Base-by-base conservation (phyloP, 2,888 invertebrate species). In the Diplazon laetatorius region DNA sequence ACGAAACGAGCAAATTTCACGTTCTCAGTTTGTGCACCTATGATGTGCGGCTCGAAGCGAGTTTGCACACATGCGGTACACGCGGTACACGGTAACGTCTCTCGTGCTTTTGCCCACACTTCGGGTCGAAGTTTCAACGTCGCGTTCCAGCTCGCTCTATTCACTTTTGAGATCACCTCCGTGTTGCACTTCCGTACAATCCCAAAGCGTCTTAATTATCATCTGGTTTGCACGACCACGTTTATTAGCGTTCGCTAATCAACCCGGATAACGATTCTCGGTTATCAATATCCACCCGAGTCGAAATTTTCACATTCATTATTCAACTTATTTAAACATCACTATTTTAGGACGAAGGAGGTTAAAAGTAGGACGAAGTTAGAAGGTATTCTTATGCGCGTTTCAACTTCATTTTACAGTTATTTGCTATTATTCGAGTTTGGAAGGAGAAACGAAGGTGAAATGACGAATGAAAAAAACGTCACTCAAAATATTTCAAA, bases 1-100 rank as follows among this genome's bases (percentile, higher is more conserved):
- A 82, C 76, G 82, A 69, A 80, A 79, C 74, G 76, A 82, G 78
- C 78, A 65, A 82, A 80, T 82, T 82, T 82, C 78, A 80, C 80
- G 80, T 82, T 76, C 78, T 71, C 81, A 73, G 59, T 69, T 42
- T 60, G 50, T 35, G 59, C 12, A 68, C 37, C 63, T 22, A 66
- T 62, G 35, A 55, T 30, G 14, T 52, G 39, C 16, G 39, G 35
- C 18, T 30, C 5, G 16, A 30, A 55, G 55, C 55, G 14, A 8
- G n/a, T n/a, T n/a, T 25, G 6, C 14, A 16, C 16, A 22, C 63
- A 25, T 22, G 22, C 30, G n/a, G 59, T 37, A 63, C 35, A n/a
- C n/a, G n/a, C n/a, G n/a, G 39, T 60, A 39, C 60, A 48, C 35
- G 25, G 39, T n/a, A n/a, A n/a, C n/a, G n/a, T n/a, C n/a, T n/a